Evolutionary conservation across 2,797 vertebrate species (phyloP).

Genomic region (Sylvia borin): DNA sequence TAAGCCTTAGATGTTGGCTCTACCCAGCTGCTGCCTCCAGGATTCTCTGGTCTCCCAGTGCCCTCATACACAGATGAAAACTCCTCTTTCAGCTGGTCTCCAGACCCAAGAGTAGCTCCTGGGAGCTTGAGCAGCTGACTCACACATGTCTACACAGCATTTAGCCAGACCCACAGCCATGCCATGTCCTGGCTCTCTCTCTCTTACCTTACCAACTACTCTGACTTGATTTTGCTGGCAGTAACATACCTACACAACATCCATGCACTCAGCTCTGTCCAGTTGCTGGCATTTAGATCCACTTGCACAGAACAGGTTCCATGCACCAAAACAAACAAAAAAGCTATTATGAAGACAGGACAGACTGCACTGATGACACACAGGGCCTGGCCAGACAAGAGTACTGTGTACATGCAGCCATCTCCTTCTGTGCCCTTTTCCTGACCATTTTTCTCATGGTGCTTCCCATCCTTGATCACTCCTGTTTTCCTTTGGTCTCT

Average conservation of each 20-base stretch:
- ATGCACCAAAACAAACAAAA: not conserved
- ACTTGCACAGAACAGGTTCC: not conserved
- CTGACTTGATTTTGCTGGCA: not conserved
- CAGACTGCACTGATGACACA: not conserved
- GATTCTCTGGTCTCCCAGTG: not conserved
- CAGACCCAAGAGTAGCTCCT: not conserved
- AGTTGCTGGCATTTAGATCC: not conserved
- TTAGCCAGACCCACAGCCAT: not conserved
- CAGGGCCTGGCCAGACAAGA: not conserved
- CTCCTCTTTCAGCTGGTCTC: not conserved
- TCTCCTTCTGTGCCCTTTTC: not conserved
- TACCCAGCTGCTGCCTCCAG: not conserved
- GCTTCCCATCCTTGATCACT: not conserved
- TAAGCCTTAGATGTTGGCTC: not conserved
- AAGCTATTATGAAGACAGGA: not conserved
- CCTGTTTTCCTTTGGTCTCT: not conserved
- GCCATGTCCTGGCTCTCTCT: not conserved
- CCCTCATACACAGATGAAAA: not conserved
- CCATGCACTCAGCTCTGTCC: not conserved
- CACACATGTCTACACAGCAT: not conserved
- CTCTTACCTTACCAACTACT: not conserved
- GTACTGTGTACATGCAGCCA: not conserved
- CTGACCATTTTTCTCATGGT: not conserved
- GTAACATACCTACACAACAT: accelerated
- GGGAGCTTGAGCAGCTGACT: not conserved